Evolutionary conservation across 2,888 invertebrate genomes (phyloP).

Genomic region (Microchrysa polita): DNA sequence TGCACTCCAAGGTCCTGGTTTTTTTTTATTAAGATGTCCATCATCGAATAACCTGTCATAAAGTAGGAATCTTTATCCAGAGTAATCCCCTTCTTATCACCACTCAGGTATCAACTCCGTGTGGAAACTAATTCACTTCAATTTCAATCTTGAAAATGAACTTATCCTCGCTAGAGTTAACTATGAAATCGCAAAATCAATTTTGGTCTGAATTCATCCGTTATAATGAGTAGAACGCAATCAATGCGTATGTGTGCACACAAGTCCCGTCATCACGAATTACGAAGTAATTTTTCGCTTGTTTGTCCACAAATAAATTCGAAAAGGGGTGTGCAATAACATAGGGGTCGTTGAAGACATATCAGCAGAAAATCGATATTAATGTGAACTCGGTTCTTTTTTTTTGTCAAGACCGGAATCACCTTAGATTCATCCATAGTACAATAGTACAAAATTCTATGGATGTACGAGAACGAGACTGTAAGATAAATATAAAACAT

Average conservation of each 20-base stretch:
- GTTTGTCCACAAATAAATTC: slow-evolving; percentile 26
- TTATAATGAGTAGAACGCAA: neutral
- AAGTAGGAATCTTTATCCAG: neutral
- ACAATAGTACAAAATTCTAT: no score
- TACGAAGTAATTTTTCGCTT: slow-evolving; percentile 32
- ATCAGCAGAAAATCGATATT: slow-evolving; percentile 11
- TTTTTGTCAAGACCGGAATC: no score
- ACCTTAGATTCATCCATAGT: no score
- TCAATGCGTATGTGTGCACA: neutral
- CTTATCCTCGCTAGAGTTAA: neutral
- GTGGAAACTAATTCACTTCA: neutral
- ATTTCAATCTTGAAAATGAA: neutral
- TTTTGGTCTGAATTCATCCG: slow-evolving; percentile 11
- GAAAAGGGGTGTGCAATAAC: no score
- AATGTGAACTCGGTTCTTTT: no score
- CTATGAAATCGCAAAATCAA: slow-evolving; percentile 16
- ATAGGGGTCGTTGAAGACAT: no score
- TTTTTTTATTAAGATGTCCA: slow-evolving; percentile 26
- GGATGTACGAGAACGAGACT: no score
- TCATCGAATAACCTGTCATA: neutral
- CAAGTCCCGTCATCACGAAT: neutral
- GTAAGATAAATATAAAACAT: no score
- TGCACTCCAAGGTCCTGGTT: slow-evolving; percentile 14
- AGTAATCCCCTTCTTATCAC: neutral
- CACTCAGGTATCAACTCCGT: neutral